These are phyloP conservation scores for Tetrax tetrax DNA, from an alignment of 2,113 vertebrate genomes.

Conservation along the genomic window DNA sequence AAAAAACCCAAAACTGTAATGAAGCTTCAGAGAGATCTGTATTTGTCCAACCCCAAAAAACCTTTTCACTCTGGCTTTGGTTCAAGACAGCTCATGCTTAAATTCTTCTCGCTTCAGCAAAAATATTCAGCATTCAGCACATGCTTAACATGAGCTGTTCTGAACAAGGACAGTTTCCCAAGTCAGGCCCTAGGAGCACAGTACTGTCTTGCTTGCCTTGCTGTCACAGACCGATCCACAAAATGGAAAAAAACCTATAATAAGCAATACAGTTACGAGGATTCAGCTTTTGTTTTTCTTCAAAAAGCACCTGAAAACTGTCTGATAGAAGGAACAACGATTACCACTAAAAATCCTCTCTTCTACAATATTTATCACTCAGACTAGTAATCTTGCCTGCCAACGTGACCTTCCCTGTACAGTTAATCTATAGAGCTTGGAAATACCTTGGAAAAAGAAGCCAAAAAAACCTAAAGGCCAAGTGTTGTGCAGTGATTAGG, in stretches of 20 bases:
- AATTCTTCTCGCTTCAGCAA: conserved; percentile 23
- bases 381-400: not conserved
- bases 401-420: not conserved
- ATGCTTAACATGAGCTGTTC: not conserved
- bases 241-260: not conserved
- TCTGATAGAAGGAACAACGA: not conserved
- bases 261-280: not conserved
- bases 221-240: not conserved
- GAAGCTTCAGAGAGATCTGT: not conserved
- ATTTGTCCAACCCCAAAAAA: not conserved
- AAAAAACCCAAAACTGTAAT: not conserved
- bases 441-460: not conserved
- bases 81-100: conserved; percentile 37
- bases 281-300: not conserved
- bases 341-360: not conserved
- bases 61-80: not conserved
- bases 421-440: not conserved
- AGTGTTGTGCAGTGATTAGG: not conserved
- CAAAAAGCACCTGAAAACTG: not conserved
- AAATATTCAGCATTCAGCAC: conserved; percentile 52
- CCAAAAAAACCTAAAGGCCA: not conserved
- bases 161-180: not conserved
- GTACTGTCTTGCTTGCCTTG: not conserved
- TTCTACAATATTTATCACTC: not conserved
- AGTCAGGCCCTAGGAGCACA: not conserved